Conservation (phyloP, 2,888 invertebrate species). For the Cephus nigrinus region DNA sequence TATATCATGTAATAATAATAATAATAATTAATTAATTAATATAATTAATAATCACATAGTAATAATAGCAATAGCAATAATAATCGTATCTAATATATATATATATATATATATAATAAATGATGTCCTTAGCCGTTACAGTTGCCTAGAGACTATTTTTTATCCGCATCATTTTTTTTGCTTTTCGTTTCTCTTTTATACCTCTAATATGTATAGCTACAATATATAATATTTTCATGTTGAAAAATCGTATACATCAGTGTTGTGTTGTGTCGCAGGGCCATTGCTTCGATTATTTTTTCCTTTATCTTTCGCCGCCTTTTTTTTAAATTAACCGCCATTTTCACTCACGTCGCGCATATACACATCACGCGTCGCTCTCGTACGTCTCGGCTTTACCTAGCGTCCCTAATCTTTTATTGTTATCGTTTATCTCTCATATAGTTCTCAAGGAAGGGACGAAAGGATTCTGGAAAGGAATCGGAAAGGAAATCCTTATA, state of each 20-base stretch:
- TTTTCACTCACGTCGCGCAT: not conserved
- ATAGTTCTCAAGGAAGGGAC: conserved; percentile 21
- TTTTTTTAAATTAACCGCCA: not conserved
- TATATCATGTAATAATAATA: conserved; percentile 32
- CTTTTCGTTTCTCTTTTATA: conserved; percentile 40
- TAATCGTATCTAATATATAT: conserved; percentile 38
- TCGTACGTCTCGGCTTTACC: conserved; percentile 8
- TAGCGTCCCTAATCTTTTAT: not conserved
- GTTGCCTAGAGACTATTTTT: conserved; percentile 58
- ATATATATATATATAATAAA: conserved; percentile 39
- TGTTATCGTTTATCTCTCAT: not conserved
- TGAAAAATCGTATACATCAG: conserved; percentile 70
- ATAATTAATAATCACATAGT: conserved; percentile 27
- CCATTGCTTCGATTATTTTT: conserved; percentile 56
- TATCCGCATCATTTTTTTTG: conserved; percentile 44
- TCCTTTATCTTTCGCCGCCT: conserved; percentile 11
- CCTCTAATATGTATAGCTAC: conserved; percentile 63
- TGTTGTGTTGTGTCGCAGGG: conserved; percentile 67
- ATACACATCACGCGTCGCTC: conserved; percentile 10
- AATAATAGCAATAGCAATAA: conserved; percentile 38
- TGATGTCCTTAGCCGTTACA: conserved; percentile 57
- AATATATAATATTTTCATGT: conserved; percentile 66
- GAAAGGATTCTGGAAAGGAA: not conserved
- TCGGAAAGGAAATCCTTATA: conserved; percentile 7
- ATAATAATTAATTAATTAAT: conserved; percentile 24